phyloP scores from a whole-genome alignment of 2,113 vertebrate species.

The Fukomys damarensis region DNA sequence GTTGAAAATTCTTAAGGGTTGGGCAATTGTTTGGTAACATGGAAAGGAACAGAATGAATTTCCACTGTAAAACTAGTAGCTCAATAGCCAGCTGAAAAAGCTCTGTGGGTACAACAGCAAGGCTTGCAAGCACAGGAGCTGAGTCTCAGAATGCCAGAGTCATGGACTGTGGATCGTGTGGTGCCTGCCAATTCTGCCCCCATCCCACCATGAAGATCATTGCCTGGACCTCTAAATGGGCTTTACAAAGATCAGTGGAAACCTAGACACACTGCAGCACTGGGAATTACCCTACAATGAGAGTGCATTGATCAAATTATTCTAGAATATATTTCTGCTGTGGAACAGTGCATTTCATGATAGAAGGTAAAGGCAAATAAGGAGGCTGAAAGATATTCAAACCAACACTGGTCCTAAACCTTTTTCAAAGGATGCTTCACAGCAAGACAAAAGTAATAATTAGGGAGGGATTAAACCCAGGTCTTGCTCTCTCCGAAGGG shows the following conservation, averaged over 20 bases:
- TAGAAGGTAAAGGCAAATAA: neutral
- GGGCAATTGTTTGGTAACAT: neutral
- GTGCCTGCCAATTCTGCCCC: neutral
- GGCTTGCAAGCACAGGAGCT: neutral
- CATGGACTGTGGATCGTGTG: neutral
- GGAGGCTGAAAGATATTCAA: neutral
- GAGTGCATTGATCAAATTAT: neutral
- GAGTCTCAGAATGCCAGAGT: neutral
- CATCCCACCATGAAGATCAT: no score
- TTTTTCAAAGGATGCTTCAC: neutral
- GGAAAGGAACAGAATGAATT: neutral
- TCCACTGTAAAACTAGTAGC: neutral
- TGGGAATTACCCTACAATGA: neutral
- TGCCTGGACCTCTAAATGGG: neutral
- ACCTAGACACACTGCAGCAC: neutral
- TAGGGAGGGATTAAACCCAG: no score
- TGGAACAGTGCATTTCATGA: neutral
- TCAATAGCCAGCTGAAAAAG: neutral
- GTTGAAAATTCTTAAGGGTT: neutral
- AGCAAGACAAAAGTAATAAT: neutral
- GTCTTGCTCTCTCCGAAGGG: neutral
- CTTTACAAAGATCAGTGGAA: neutral
- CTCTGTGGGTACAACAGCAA: neutral
- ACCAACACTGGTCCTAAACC: neutral
- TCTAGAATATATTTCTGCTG: neutral